A percentile compares a stretch with the other conserved stretches of the same genome.
Conservation (phyloP, 2,888 invertebrate species). For the Drosophila tripunctata region DNA sequence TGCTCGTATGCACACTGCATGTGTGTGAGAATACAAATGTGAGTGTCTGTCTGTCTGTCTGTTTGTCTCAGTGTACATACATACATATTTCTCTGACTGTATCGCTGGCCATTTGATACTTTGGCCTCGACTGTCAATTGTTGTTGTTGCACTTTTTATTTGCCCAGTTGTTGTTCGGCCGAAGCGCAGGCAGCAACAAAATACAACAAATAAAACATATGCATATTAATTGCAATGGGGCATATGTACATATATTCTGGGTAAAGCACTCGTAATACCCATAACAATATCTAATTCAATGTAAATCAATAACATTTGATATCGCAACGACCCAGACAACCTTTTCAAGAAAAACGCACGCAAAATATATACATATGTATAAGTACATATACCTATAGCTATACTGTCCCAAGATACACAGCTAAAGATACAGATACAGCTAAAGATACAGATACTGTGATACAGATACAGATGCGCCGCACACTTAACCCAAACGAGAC, state of each 20-base stretch:
- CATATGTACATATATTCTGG: conserved; percentile 61
- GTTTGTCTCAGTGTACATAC: conserved; percentile 10
- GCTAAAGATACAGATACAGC: conserved; percentile 35
- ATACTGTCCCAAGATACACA: conserved; percentile 39
- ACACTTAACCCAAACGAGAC: conserved; percentile 79
- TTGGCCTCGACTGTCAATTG: conserved; percentile 76
- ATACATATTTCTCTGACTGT: conserved; percentile 50
- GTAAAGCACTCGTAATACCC: conserved; percentile 42
- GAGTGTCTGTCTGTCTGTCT: background rate
- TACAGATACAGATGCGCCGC: conserved; percentile 69
- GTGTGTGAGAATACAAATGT: background rate
- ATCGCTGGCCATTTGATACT: conserved; percentile 76
- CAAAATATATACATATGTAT: conserved; percentile 15
- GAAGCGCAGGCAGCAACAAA: conserved; percentile 18
- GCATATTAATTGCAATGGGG: conserved; percentile 65
- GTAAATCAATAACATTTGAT: conserved; percentile 59
- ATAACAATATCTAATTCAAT: conserved; percentile 36
- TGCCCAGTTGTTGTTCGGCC: conserved; percentile 69
- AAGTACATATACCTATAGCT: conserved; percentile 4
- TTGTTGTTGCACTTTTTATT: conserved; percentile 51
- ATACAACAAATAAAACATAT: conserved; percentile 53
- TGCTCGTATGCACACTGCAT: background rate
- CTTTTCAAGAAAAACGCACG: conserved; percentile 40
- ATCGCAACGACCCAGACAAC: conserved; percentile 66
- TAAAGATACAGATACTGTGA: conserved; percentile 28